phyloP scores from a whole-genome alignment of 1,140 invertebrate genomes.

The Rhopalosiphum maidis region DNA sequence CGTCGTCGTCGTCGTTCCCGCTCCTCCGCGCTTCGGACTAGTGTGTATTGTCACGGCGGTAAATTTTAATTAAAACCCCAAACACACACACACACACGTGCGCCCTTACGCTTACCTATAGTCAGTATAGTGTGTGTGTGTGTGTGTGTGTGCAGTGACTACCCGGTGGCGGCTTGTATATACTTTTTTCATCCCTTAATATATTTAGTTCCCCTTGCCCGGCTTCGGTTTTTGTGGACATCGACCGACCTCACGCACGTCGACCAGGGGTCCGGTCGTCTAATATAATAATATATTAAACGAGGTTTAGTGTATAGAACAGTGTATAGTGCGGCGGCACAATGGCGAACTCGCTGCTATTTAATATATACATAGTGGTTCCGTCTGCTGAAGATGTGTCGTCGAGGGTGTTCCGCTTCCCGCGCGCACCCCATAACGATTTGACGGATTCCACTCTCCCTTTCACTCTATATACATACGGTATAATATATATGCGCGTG shows the following conservation, averaged over 20 bases:
- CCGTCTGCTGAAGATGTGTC: background rate
- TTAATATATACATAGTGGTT: background rate
- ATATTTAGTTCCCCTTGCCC: background rate
- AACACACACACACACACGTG: background rate
- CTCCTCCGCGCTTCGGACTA: background rate
- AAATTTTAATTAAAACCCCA: slow-evolving; percentile 37
- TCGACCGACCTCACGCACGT: background rate
- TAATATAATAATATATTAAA: slow-evolving; percentile 12
- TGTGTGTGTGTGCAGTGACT: background rate
- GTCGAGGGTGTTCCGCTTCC: background rate
- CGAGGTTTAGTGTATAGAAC: background rate
- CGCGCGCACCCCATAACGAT: background rate
- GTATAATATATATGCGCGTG: no score
- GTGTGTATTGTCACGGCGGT: slow-evolving; percentile 26
- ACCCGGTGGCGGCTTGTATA: background rate
- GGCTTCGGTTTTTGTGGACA: background rate
- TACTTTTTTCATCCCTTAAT: slow-evolving; percentile 17
- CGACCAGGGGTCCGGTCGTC: background rate
- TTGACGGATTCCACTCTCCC: background rate
- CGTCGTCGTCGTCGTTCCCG: background rate
- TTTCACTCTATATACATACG: background rate
- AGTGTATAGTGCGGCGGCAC: background rate
- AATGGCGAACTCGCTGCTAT: background rate
- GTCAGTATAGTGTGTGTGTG: background rate
- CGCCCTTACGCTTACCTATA: background rate